A percentile compares a stretch with the other conserved stretches of the same genome.
phyloP scores from a whole-genome alignment of 1,140 invertebrate genomes.

The Sycobia sp. region DNA sequence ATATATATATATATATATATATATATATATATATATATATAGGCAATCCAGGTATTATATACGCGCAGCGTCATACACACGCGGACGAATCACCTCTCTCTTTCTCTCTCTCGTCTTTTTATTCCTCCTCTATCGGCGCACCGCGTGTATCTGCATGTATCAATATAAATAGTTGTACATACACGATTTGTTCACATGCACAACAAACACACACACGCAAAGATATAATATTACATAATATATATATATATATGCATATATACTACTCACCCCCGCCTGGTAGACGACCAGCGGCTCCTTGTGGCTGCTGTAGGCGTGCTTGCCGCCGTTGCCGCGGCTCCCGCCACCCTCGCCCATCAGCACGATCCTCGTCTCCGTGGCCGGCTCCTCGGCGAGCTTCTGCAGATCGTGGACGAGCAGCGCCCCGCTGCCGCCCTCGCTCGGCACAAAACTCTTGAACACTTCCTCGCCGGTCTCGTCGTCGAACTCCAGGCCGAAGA shows the following conservation, averaged over 20 bases:
- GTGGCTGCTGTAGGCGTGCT: constrained; percentile 40
- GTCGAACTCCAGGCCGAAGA: constrained; percentile 42
- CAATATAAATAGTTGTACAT: too few relatives aligned
- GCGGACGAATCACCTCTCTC: background rate
- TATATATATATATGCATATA: too few relatives aligned
- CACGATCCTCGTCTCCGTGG: constrained; percentile 15
- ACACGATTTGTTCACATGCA: too few relatives aligned
- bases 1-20: too few relatives aligned
- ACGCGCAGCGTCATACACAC: background rate
- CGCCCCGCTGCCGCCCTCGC: constrained; percentile 48
- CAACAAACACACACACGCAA: background rate
- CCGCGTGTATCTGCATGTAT: too few relatives aligned
- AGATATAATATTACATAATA: too few relatives aligned
- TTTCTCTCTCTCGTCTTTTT: background rate
- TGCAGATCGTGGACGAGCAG: background rate
- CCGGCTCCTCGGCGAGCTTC: constrained; percentile 5
- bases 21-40: too few relatives aligned
- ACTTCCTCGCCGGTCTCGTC: constrained; percentile 47
- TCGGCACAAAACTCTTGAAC: constrained; percentile 47
- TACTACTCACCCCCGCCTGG: constrained; percentile 55
- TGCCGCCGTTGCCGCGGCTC: constrained; percentile 42
- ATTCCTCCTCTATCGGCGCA: too few relatives aligned
- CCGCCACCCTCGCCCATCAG: constrained; percentile 42
- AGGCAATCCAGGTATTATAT: too few relatives aligned
- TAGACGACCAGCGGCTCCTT: constrained; percentile 52